phyloP scores from a whole-genome alignment of 2,888 invertebrate species.

The Latrodectus hesperus region DNA sequence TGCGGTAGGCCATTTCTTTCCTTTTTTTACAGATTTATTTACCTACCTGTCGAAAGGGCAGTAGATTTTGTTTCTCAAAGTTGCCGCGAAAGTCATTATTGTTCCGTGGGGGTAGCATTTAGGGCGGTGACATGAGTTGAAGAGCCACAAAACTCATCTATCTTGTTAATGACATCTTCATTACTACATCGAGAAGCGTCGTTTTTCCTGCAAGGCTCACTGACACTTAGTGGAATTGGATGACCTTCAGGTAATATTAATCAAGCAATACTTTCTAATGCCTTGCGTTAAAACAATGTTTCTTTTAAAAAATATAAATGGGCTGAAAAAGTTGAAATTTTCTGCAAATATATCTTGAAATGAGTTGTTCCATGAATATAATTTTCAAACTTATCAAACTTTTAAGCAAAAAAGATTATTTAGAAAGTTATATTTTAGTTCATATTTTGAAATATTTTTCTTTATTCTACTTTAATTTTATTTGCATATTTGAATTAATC shows the following conservation, averaged over 20 bases:
- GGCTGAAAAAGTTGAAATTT: no score
- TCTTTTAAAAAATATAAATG: no score
- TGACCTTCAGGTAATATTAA: neutral
- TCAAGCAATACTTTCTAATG: neutral
- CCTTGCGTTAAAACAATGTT: no score
- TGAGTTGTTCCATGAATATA: no score
- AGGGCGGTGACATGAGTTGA: neutral
- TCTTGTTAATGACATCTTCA: slow-evolving; percentile 2
- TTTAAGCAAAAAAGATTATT: no score
- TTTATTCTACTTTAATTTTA: no score
- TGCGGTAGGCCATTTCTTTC: neutral
- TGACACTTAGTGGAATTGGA: neutral
- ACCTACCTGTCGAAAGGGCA: slow-evolving; percentile 3
- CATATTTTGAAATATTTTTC: no score
- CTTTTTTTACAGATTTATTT: neutral
- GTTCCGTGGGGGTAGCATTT: neutral
- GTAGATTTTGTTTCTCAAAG: neutral
- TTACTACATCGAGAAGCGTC: neutral
- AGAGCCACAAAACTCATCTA: neutral
- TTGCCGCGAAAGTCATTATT: neutral
- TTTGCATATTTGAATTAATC: no score
- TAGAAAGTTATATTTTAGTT: no score
- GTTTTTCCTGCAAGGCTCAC: neutral
- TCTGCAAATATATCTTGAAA: no score
- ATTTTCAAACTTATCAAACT: no score